Evolutionary conservation across 2,113 vertebrate genomes (phyloP), one percentile per base, ranked within the genome.

Genomic region (Tautogolabrus adspersus): DNA sequence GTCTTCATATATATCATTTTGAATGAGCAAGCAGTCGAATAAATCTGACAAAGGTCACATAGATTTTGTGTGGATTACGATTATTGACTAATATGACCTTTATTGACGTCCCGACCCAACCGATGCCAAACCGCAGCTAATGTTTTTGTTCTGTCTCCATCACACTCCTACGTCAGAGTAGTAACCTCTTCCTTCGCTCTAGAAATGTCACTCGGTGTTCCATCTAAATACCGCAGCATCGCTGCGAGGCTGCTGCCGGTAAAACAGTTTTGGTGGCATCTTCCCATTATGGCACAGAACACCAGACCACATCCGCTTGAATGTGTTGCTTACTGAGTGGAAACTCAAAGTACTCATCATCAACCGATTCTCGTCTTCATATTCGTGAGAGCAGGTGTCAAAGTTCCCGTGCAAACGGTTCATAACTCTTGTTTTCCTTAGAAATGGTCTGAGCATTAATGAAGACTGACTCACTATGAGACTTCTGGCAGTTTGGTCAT

Each of bases 381-480:
- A 6, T 34, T 34, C 5, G 63, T 67, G 18, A 66, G 3, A 4
- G 46, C 60, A 38, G 38, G 76, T 89, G 73, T 85, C 55, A 85
- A 65, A 49, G 73, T 67, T 82, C 66, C 69, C 52, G 5, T 61
- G 15, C 34, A 16, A 51, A 49, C 38, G 26, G 21, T 66, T 60
- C 37, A 49, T 87, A 72, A 79, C 59, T 90, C 90, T 88, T 87
- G 88, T 77, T 89, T 92, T 92, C 84, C 75, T 57, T n/a, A 83
- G 89, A 91, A 91, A 75, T 83, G 42, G 75, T 63, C 66, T 26
- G 57, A 34, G 30, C 6, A 6, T 30, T 7, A 12, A 9, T 63
- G 6, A 69, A 65, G 62, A 72, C 34, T 88, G 67, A 82, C 13
- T 85, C 81, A 79, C n/a, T 54, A 3, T 8, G 2, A 77, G 73